Base-by-base conservation (phyloP, 2,888 invertebrate genomes). In the Luperina nickerlii region DNA sequence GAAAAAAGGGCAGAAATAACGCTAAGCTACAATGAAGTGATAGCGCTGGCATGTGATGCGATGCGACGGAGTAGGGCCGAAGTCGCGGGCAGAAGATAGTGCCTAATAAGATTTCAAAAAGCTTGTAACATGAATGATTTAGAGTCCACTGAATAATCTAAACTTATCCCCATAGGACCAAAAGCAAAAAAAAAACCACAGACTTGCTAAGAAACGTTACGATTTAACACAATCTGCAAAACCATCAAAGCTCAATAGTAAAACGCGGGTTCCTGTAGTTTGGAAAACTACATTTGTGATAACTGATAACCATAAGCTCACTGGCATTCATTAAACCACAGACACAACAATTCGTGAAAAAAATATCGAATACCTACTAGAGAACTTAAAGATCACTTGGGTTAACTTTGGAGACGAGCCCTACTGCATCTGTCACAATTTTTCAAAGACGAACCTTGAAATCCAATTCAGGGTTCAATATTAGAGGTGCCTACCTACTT, bases 401-500 rank as follows among this genome's bases (percentile, higher is more conserved):
- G 78, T 27, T 51, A 51, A 42, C 27, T 38, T 27, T 51, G 9
- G 7, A 32, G 27, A 4, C 32, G 18, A 20, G 7, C 32, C 51
- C n/a, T 51, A 15, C 24, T 24, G 32, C 8, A 27, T 2, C 3
- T 4, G 51, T 69, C 18, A 48, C 24, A 45, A 20, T 24, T 54
- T 18, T 38, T 65, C 5, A 38, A 65, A 63, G 18, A 32, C 24
- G 27, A 51, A 63, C 5, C 18, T 27, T 45, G 18, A 38, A 67
- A 66, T 60, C 13, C 8, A 65, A 45, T 15, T 60, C 48, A 67
- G 62, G 62, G 8, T 54, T 66, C 51, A 51, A 57, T n/a, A 60
- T 60, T 54, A 54, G 27, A 66, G 62, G 60, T 51, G 38, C 42
- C 11, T 54, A 54, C 38, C 32, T 71, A 62, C 84, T 45, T 45